Base-by-base conservation (phyloP, 2,888 invertebrate genomes). In the Pasiphila rectangulata region DNA sequence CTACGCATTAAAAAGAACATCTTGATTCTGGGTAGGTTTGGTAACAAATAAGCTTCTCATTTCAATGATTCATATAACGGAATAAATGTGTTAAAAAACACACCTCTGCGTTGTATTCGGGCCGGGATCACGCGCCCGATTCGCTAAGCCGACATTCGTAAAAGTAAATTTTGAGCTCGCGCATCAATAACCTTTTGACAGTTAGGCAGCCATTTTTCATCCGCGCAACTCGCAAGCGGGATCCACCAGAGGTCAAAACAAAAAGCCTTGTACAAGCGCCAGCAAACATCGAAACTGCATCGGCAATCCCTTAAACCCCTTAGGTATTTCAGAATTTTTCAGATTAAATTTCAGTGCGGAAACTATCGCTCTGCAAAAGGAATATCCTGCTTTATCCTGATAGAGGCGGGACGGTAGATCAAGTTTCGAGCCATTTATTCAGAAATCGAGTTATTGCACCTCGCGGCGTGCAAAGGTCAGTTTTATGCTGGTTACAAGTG, bases 371-470 rank as follows among this genome's bases (percentile, higher is more conserved):
- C 75, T 83, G 83, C 75, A 82, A 68, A 66, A 63, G 66, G 65
- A 75, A 74, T 71, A 79, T 76, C 61, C 62, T 72, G 65, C 68
- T 61, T 51, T 36, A 49, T 46, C 67, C 74, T 69, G 71, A 73
- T 65, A 65, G 63, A 59, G 54, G 63, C 61, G 63, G 63, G 61
- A 70, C 72, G 65, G 75, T 83, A 83, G 82, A 83, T 84, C 82
- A 83, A 81, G 80, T 87, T 86, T 83, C 84, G 62, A 75, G 73
- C 81, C 84, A 84, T 84, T 87, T 83, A 82, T 80, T 83, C 81
- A 71, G 76, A 82, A 85, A 86, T 86, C 84, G 77, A 80, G 83
- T 85, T 85, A 85, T 84, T 83, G 85, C 85, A 83, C 81, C 79
- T 79, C 79, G 72, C 72, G 77, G 74, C 81, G 79, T 81, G 79